A percentile compares a stretch with the other conserved stretches of the same genome.
phyloP scores from a whole-genome alignment of 2,113 vertebrate species.

The Phrynosoma platyrhinos region DNA sequence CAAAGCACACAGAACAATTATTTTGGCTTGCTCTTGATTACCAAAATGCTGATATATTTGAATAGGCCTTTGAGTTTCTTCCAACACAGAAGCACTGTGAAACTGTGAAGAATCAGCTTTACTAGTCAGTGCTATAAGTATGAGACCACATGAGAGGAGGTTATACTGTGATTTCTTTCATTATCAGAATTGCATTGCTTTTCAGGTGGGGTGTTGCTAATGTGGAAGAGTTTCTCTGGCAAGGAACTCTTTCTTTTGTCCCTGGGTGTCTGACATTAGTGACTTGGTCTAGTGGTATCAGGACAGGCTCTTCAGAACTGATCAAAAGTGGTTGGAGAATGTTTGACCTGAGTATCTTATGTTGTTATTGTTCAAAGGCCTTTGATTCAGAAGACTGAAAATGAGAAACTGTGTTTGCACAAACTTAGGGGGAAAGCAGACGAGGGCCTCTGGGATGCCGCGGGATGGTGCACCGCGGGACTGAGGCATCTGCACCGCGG shows the following conservation, averaged over 20 bases:
- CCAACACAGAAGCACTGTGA: background rate
- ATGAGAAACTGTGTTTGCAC: background rate
- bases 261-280: background rate
- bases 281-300: background rate
- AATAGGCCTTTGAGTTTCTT: background rate
- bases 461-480: too few species aligned
- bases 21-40: background rate
- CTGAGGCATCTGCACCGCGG: too few species aligned
- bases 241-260: background rate
- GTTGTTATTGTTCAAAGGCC: background rate
- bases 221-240: background rate
- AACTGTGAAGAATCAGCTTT: background rate
- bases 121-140: background rate
- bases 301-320: too few species aligned
- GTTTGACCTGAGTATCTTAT: background rate
- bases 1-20: background rate
- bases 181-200: background rate
- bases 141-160: background rate
- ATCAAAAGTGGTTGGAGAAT: background rate
- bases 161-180: background rate
- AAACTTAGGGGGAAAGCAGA: too few species aligned
- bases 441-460: too few species aligned
- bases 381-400: background rate
- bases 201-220: background rate
- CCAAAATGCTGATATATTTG: background rate